Evolutionary conservation across 1,140 invertebrate species (phyloP).

Genomic region (Drosophila seguyi): DNA sequence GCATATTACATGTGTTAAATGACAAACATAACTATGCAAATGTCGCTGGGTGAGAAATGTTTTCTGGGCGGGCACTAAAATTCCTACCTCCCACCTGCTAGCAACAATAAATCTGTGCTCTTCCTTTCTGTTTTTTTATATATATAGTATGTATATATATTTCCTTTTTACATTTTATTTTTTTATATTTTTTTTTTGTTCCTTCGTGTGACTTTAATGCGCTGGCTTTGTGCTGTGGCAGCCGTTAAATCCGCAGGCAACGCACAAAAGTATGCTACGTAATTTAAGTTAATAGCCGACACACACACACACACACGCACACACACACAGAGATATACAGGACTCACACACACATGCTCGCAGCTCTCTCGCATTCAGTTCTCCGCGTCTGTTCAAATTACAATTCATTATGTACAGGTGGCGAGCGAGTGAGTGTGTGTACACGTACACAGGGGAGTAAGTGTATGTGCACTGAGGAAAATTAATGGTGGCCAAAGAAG

Average conservation of each 20-base stretch:
- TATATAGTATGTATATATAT: not conserved
- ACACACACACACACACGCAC: slow-evolving; percentile 11
- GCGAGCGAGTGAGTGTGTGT: slow-evolving; percentile 35
- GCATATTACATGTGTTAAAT: slow-evolving; percentile 68
- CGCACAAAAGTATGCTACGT: slow-evolving; percentile 76
- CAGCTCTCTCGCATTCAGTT: slow-evolving; percentile 19
- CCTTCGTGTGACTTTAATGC: slow-evolving; percentile 58
- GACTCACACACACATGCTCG: slow-evolving; percentile 6
- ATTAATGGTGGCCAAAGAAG: not conserved
- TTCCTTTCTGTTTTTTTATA: slow-evolving; percentile 4
- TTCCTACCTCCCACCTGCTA: slow-evolving; percentile 35
- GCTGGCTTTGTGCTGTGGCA: slow-evolving; percentile 38
- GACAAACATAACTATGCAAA: slow-evolving; percentile 71
- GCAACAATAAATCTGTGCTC: slow-evolving; percentile 66
- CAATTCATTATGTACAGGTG: slow-evolving; percentile 73
- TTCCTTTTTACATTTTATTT: slow-evolving; percentile 7
- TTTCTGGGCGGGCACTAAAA: slow-evolving; percentile 67
- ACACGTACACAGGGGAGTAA: not conserved
- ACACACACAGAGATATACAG: not conserved
- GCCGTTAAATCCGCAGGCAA: slow-evolving; percentile 64
- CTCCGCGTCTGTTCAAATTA: slow-evolving; percentile 76
- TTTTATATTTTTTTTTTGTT: not conserved
- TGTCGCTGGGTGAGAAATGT: slow-evolving; percentile 24
- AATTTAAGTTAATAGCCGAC: slow-evolving; percentile 78
- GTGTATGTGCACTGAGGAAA: slow-evolving; percentile 21